Base-by-base conservation (phyloP, 1,140 invertebrate species). In the Battus philenor region DNA sequence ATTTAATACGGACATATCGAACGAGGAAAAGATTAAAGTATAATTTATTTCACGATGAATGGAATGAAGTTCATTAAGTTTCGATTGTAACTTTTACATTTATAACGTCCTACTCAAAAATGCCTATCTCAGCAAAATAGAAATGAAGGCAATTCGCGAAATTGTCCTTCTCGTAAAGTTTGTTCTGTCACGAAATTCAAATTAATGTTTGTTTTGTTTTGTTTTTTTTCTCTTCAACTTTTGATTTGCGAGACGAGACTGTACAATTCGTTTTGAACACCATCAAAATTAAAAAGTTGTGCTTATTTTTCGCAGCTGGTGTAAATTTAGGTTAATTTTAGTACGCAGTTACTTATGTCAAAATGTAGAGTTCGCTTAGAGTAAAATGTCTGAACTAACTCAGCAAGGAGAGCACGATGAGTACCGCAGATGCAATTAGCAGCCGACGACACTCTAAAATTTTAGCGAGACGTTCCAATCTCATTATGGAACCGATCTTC, bases 31-130 rank as follows among this genome's bases (percentile, higher is more conserved):
- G 70, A 65, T 50, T 59, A 64, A 68, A 65, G 57, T 64, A 65
- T 54, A 46, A 64, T 60, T 50, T 68, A 67, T 74, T 74, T 77
- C 72, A 73, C 77, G 70, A 80, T 78, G 68, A 84, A 82, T 82
- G 70, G 65, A 68, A 78, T 75, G 67, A 82, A 82, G 72, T 82
- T 82, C n/a, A 78, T 71, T 80, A 82, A 82, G 74, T 82, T 81
- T 78, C 70, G 73, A 82, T 82, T 77, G 61, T 59, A 84, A 82
- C 80, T 84, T 84, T 82, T 84, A 81, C 78, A 82, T 84, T 84
- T 84, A 80, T 82, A 70, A 79, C 76, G 68, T 82, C 70, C 74
- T 79, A 59, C 73, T 84, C 68, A 76, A 84, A 57, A 79, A 82
- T 74, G 69, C 66, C 66, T 71, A 71, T 73, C 80, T 70, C 65